Conservation (phyloP, 2,888 invertebrate species). For the Epinotia brunnichana region DNA sequence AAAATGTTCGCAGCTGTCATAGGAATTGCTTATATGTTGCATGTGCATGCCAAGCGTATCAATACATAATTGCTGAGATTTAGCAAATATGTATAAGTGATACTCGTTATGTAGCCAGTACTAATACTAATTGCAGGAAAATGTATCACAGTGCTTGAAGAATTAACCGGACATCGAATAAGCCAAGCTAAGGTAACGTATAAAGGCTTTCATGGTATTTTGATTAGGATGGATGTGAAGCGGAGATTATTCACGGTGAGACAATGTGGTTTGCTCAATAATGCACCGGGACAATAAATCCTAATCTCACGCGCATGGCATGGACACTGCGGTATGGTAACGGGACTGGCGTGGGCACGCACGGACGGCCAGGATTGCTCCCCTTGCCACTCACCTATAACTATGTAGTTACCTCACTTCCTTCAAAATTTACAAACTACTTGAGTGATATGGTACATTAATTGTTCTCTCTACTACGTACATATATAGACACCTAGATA, state of each 20-base stretch:
- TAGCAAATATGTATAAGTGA: background rate
- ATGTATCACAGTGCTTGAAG: background rate
- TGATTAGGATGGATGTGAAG: background rate
- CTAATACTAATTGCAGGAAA: background rate
- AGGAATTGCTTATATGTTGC: constrained; percentile 3
- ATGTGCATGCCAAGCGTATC: background rate
- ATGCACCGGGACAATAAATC: constrained; percentile 53
- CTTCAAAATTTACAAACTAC: background rate
- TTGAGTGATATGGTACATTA: background rate
- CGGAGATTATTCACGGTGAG: constrained; percentile 4
- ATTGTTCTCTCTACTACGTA: too few species aligned
- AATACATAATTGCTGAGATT: background rate
- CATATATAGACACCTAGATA: too few species aligned
- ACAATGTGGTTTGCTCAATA: constrained; percentile 41
- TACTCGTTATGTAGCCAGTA: too few species aligned
- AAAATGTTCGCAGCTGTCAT: constrained; percentile 6
- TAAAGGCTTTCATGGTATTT: background rate
- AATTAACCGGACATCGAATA: background rate
- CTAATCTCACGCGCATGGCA: constrained; percentile 52
- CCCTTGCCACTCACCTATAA: background rate
- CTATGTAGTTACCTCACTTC: background rate
- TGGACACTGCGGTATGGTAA: constrained; percentile 48
- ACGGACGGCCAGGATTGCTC: constrained; percentile 10
- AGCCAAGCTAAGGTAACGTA: background rate
- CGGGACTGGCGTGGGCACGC: constrained; percentile 48